Evolutionary conservation across 2,113 vertebrate species (phyloP).

Genomic region (Dicentrarchus labrax): DNA sequence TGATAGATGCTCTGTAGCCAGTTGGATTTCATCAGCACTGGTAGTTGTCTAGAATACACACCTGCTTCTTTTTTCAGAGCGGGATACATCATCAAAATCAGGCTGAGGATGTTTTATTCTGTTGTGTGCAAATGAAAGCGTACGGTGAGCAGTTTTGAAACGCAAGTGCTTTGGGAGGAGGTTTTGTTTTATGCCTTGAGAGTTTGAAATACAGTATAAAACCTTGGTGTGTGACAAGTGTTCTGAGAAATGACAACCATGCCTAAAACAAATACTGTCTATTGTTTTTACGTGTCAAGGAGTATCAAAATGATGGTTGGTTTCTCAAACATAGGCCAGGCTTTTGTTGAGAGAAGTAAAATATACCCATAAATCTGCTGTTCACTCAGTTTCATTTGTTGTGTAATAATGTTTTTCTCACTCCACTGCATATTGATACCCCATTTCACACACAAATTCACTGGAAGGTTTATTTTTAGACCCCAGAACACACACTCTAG

Average conservation of each 20-base stretch:
- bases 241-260: constrained; percentile 8
- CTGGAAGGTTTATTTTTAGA: not conserved
- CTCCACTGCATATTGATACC: not conserved
- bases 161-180: constrained; percentile 2
- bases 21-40: constrained; percentile 20
- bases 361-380: constrained; percentile 13
- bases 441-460: not conserved
- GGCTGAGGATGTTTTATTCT: constrained; percentile 4
- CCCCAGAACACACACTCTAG: not conserved
- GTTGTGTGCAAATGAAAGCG: constrained; percentile 12
- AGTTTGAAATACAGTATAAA: constrained; percentile 32
- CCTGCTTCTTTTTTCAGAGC: not conserved
- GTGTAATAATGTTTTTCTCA: constrained; percentile 1
- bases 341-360: constrained; percentile 1
- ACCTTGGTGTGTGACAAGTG: not conserved
- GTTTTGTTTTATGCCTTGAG: constrained; percentile 18
- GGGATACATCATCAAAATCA: constrained; percentile 19
- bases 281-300: constrained; percentile 36
- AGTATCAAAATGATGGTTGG: constrained; percentile 16
- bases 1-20: constrained; percentile 23
- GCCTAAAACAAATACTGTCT: constrained; percentile 8
- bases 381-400: not conserved
- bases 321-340: constrained; percentile 4
- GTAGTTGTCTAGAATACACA: constrained; percentile 5
- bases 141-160: not conserved